Base-by-base conservation (phyloP, 1,140 invertebrate genomes). In the Megalonaias nervosa region DNA sequence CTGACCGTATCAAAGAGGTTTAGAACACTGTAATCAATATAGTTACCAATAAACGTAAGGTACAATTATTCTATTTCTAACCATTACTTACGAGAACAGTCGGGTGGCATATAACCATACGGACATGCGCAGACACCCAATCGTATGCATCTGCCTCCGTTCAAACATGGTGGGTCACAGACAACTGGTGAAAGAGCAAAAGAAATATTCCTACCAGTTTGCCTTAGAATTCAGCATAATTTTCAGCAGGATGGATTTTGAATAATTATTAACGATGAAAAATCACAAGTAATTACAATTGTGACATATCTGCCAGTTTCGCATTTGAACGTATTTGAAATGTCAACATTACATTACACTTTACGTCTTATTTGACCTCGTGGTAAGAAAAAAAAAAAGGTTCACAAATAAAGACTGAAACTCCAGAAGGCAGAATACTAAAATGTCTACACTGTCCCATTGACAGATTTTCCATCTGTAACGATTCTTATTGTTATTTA, bases 111-210 rank as follows among this genome's bases (percentile, higher is more conserved):
- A 57, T 79, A 86, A 0, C 81, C 83, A 26, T 67, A 61, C 2
- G 70, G 80, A 75, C 85, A 86, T 16, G 55, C 31, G 69, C 85
- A 86, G 26, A 67, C 65, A 16, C 78, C 81, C 5, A 81, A 82
- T 21, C 48, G 56, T 19, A 84, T 59, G 71, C 85, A 86, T 19
- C 67, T 21, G 23, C 85, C 85, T 14, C 85, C 83, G 77, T 84
- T 85, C 26, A 71, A 64, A 77, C 85, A 87, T 16, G 79, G 77
- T 11, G 75, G 82, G 12, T 80, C 59, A 73, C 87, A 88, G 4
- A 79, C 66, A 21, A 83, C 86, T 88, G 79, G 16, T 48, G 38
- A 4, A 48, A 48, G 38, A 48, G 38, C 38, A 48, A 48, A 48
- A 48, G 38, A 48, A 48, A 48, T 48, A 5, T 9, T 48, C 6